Evolutionary conservation across 2,797 vertebrate genomes (phyloP).

Genomic region (Balearica regulorum): DNA sequence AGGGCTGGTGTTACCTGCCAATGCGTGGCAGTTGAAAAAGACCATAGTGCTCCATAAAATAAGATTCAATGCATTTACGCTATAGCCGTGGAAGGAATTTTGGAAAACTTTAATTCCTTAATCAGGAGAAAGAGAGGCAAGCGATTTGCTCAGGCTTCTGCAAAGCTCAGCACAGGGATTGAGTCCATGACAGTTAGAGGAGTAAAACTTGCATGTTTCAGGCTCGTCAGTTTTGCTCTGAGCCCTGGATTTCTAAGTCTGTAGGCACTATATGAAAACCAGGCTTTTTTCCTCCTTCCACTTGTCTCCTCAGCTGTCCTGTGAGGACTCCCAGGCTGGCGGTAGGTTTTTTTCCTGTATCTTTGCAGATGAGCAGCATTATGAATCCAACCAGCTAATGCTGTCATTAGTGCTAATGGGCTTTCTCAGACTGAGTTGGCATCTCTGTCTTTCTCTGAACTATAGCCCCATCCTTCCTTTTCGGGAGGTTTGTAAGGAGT

Average conservation of each 20-base stretch:
- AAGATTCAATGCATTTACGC: neutral
- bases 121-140: neutral
- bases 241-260: neutral
- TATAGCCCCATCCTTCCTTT: neutral
- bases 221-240: neutral
- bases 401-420: neutral
- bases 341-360: neutral
- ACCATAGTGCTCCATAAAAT: neutral
- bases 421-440: neutral
- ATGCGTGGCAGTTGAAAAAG: neutral
- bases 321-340: neutral
- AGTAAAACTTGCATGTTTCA: neutral
- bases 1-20: neutral
- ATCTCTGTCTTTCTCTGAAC: neutral
- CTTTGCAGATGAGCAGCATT: neutral
- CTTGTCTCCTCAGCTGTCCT: neutral
- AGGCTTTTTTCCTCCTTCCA: neutral
- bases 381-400: neutral
- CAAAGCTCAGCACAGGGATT: neutral
- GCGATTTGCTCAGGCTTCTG: neutral
- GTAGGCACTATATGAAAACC: neutral
- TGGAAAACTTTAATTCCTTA: neutral
- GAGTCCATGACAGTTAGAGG: neutral
- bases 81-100: neutral
- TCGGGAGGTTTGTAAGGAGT: neutral